phyloP scores from a whole-genome alignment of 2,888 invertebrate species.

The Amphipyra berbera region DNA sequence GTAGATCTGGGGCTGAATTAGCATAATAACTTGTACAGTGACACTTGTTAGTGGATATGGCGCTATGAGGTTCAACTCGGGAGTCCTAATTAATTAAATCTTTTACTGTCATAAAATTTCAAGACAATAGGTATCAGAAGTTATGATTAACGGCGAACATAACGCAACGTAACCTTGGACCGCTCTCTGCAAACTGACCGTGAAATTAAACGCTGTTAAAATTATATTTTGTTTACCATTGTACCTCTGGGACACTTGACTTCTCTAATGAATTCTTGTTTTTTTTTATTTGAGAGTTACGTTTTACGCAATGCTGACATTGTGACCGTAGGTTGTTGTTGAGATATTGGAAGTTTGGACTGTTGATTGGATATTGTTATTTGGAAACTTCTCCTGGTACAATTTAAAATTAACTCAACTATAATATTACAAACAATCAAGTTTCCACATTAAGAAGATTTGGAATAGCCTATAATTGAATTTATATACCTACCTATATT shows the following conservation, averaged over 20 bases:
- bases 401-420: no score
- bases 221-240: constrained; percentile 44
- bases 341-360: neutral
- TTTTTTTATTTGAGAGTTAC: constrained; percentile 6
- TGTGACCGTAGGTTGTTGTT: constrained; percentile 22
- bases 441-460: no score
- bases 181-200: constrained; percentile 55
- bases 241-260: constrained; percentile 27
- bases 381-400: no score
- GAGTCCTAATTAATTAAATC: neutral
- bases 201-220: constrained; percentile 54
- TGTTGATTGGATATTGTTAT: no score
- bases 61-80: no score
- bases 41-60: no score
- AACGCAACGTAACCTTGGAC: constrained; percentile 54
- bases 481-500: no score
- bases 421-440: no score
- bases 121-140: constrained; percentile 28
- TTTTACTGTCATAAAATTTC: constrained; percentile 14
- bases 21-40: no score
- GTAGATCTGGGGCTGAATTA: no score
- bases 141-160: constrained; percentile 52
- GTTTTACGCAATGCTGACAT: constrained; percentile 13
- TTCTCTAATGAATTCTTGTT: constrained; percentile 10
- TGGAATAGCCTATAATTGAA: no score